Base-by-base conservation (phyloP, 2,888 invertebrate genomes). In the Gasteruption jaculator region DNA sequence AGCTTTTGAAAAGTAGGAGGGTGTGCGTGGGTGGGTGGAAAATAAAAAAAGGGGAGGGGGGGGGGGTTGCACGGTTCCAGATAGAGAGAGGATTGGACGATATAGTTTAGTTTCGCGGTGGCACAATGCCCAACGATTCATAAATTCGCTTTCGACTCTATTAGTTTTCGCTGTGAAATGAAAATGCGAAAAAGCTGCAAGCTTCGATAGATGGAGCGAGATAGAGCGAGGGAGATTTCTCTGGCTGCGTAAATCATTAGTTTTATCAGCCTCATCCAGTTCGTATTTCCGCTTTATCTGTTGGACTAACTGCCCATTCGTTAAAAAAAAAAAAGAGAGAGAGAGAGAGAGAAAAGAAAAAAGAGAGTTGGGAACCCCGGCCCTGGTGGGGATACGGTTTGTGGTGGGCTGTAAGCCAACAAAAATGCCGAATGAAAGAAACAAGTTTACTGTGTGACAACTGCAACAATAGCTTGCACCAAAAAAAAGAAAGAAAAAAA, bases 231-330 rank as follows among this genome's bases (percentile, higher is more conserved):
- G 45, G n/a, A n/a, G n/a, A n/a, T n/a, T n/a, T n/a, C n/a, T n/a
- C n/a, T 15, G 22, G 46, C 52, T 54, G 49, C 58, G 62, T 66
- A 67, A 68, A 68, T 68, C 65, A 66, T 65, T 64, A 63, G 61
- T 60, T 66, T 68, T 68, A 67, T 65, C 68, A 60, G 60, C 54
- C 59, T 63, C 63, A 65, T 63, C 59, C 63, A 64, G 60, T 63
- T 54, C 60, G 59, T 58, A 59, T 60, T 62, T 60, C 56, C 60
- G 59, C 54, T 68, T 61, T 66, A 67, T 68, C 66, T 63, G 55
- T 58, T 55, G 60, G 50, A 44, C 60, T 61, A 65, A 60, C 59
- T 60, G 60, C 46, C 56, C 59, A 57, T 59, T 58, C 58, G 60
- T 55, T 56, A 55, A 52, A 58, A 60, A 52, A 49, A 45, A 49